These are phyloP conservation scores for Pseudonaja textilis DNA, from an alignment of 2,113 vertebrate species.

Conservation along the genomic window DNA sequence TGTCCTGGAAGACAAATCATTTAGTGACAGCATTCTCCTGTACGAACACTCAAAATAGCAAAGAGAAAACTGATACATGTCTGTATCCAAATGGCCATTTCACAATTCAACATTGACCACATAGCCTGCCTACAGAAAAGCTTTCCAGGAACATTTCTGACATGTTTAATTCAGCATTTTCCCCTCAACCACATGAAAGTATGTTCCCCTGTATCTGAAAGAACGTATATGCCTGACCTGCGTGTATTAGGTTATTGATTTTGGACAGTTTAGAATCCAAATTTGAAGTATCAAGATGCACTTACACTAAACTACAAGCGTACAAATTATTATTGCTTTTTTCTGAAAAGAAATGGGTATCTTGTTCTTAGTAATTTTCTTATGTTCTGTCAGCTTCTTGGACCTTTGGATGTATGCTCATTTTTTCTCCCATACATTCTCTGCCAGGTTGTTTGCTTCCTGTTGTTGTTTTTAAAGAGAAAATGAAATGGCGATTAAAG, in stretches of 20 bases:
- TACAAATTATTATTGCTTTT: neutral
- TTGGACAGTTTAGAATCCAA: neutral
- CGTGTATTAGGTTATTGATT: neutral
- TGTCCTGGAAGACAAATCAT: neutral
- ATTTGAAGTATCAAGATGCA: neutral
- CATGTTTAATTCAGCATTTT: neutral
- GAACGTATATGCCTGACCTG: neutral
- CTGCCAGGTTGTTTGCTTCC: neutral
- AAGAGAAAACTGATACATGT: neutral
- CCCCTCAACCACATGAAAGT: neutral
- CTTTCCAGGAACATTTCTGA: neutral
- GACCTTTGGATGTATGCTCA: neutral
- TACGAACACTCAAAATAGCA: neutral
- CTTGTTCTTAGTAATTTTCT: neutral
- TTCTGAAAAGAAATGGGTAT: constrained; percentile 2
- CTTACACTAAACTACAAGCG: neutral
- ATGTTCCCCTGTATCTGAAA: neutral
- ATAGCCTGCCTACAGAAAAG: neutral
- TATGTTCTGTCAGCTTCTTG: neutral
- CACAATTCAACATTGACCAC: neutral
- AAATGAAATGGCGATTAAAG: neutral
- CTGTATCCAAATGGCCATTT: neutral
- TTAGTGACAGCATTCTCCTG: neutral
- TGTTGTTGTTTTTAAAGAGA: neutral
- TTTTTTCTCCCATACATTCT: neutral